Evolutionary conservation across 2,888 invertebrate species (phyloP).

Genomic region (Ennomos erosarius): DNA sequence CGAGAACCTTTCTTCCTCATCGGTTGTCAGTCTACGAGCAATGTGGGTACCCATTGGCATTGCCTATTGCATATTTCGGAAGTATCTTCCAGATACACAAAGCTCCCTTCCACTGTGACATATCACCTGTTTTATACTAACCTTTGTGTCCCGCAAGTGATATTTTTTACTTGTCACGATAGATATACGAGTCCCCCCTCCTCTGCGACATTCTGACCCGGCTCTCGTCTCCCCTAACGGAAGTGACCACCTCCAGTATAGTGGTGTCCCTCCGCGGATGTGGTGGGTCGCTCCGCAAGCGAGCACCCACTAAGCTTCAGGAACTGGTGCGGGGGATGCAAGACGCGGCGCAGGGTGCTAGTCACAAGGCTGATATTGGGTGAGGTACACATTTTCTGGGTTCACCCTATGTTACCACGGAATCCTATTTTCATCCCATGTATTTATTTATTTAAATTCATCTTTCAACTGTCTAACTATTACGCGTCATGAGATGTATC

Average conservation of each 20-base stretch:
- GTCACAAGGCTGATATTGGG: conserved; percentile 62
- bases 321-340: conserved; percentile 15
- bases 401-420: too few species aligned
- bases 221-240: conserved; percentile 85
- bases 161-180: too few species aligned
- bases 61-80: too few species aligned
- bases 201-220: conserved; percentile 92
- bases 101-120: conserved; percentile 91
- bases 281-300: conserved; percentile 94
- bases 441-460: too few species aligned
- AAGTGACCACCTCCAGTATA: conserved; percentile 94
- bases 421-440: too few species aligned
- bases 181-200: conserved; percentile 90
- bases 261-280: conserved; percentile 90
- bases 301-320: conserved; percentile 86
- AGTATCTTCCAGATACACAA: conserved; percentile 89
- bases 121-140: too few species aligned
- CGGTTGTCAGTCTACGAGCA: too few species aligned
- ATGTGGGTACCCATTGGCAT: too few species aligned
- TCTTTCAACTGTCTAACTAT: too few species aligned
- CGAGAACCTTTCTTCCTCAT: too few species aligned
- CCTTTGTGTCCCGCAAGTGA: too few species aligned
- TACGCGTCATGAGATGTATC: too few species aligned
- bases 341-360: conserved; percentile 48
- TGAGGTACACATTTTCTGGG: conserved; percentile 48